Percentiles rank a stretch among this genome's conserved stretches.
phyloP scores from a whole-genome alignment of 1,140 invertebrate species.

The Samia ricini region DNA sequence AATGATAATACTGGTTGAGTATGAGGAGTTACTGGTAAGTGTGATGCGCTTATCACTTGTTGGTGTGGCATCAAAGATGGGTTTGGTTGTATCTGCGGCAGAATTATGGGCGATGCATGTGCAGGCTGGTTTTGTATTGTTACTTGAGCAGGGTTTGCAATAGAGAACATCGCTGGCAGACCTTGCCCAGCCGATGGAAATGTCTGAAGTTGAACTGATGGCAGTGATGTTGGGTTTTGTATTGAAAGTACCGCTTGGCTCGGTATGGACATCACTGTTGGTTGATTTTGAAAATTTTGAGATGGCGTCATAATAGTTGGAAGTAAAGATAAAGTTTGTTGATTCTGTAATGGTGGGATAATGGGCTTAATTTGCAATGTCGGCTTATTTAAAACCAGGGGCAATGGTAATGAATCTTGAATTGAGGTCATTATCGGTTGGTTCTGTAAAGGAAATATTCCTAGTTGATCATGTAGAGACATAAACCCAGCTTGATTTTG shows the following conservation, averaged over 20 bases:
- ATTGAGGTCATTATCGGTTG: background rate
- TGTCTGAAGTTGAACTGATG: background rate
- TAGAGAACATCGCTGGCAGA: background rate
- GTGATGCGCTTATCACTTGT: background rate
- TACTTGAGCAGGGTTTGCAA: background rate
- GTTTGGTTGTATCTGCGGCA: background rate
- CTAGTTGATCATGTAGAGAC: background rate
- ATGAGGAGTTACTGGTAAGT: background rate
- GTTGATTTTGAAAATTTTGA: constrained; percentile 1
- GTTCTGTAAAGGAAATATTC: background rate
- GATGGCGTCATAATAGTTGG: background rate
- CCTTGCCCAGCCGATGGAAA: background rate
- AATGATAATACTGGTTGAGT: constrained; percentile 18
- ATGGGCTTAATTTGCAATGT: background rate
- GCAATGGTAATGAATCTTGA: background rate
- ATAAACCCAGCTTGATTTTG: background rate
- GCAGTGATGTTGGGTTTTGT: constrained; percentile 2
- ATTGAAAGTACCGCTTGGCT: background rate
- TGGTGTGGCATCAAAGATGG: background rate
- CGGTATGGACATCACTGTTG: background rate
- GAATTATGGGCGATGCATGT: background rate
- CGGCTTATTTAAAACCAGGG: background rate
- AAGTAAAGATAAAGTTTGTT: background rate
- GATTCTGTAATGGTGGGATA: background rate
- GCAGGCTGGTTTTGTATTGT: background rate